Conservation (phyloP, 2,113 vertebrate species). For the Eptesicus fuscus region DNA sequence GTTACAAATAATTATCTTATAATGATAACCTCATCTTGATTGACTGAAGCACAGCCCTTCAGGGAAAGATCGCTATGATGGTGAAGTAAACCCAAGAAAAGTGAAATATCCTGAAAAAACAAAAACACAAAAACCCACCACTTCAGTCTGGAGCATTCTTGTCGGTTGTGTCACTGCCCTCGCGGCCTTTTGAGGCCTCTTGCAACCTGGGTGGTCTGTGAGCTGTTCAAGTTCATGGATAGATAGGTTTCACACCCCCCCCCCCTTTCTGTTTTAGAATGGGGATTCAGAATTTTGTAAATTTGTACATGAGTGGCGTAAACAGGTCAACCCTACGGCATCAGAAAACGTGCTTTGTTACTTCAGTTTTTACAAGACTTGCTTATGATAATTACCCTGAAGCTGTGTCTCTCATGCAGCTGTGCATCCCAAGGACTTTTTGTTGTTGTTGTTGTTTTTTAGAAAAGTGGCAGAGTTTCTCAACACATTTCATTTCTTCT, state of each 20-base stretch:
- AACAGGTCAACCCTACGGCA: background rate
- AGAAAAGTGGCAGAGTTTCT: background rate
- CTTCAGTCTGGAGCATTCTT: background rate
- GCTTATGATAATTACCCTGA: background rate
- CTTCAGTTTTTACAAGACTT: background rate
- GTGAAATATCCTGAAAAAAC: background rate
- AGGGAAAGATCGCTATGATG: slow-evolving; percentile 37
- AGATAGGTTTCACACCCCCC: background rate
- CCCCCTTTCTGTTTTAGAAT: background rate
- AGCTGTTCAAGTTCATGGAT: background rate
- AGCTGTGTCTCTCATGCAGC: background rate
- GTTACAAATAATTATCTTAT: slow-evolving; percentile 59
- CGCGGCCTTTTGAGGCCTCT: background rate
- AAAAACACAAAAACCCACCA: background rate
- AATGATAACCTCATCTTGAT: slow-evolving; percentile 36
- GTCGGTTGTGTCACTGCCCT: background rate
- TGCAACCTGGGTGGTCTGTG: slow-evolving; percentile 17
- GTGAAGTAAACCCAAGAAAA: slow-evolving; percentile 47
- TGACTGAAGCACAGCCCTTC: slow-evolving; percentile 37
- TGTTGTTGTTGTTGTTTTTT: background rate
- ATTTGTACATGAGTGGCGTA: background rate
- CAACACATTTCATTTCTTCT: background rate
- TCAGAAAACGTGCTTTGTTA: slow-evolving; percentile 30
- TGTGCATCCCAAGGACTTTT: background rate
- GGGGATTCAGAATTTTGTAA: slow-evolving; percentile 37